Base-by-base conservation (phyloP, 2,797 vertebrate genomes). In the Atherinosoma microstoma region DNA sequence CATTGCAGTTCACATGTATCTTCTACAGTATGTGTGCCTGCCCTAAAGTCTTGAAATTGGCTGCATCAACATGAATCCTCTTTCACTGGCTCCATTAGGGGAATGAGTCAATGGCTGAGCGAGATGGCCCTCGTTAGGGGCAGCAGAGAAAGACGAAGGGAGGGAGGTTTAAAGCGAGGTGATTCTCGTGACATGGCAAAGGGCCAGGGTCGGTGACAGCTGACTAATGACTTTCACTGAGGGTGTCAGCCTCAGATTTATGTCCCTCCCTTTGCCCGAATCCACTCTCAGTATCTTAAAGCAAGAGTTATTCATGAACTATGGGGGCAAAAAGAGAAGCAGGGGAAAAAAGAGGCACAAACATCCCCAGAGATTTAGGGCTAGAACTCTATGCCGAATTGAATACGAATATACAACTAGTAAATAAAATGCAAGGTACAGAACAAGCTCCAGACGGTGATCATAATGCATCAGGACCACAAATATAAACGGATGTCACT, bases 191-290 rank as follows among this genome's bases (percentile, higher is more conserved):
- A 83, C 78, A 77, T 92, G 89, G 91, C 87, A 75, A 59, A 54
- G 62, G 83, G 86, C 92, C 91, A 91, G 81, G 82, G 76, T 87
- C 51, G 54, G 75, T 90, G 90, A 90, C 82, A 73, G 91, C 88
- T 93, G 93, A 93, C 90, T 93, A 94, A 94, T 93, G 92, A 92
- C 90, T 91, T 91, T 93, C 89, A 91, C 88, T 89, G 89, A 85
- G 78, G 80, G 82, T 92, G 89, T 93, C 92, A 84, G 83, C 65
- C 63, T 73, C 90, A 91, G 91, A 94, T 94, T 94, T 93, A 93
- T 93, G 86, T 80, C 53, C 53, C 67, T 64, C 60, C 70, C 68
- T 47, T 78, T 40, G 58, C 81, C 76, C 56, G 75, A 85, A 90
- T 86, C 84, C 82, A 91, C 83, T 90, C 86, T 80, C 82, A 85